phyloP scores from a whole-genome alignment of 2,797 vertebrate genomes.

The Spheniscus humboldti region DNA sequence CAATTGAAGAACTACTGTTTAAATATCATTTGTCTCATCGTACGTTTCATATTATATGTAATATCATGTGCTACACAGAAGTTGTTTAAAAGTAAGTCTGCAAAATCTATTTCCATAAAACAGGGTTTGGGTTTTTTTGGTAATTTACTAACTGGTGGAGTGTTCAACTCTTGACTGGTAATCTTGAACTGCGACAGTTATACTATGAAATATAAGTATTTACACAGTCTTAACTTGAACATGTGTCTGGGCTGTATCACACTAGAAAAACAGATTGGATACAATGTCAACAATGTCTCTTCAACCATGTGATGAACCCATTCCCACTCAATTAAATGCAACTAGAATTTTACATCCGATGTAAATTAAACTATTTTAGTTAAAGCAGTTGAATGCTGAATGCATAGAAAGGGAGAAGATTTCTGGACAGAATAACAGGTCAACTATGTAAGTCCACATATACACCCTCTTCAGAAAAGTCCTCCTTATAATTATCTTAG shows the following conservation, averaged over 20 bases:
- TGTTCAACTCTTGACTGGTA: no score
- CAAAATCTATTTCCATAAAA: not conserved
- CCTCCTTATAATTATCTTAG: not conserved
- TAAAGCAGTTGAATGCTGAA: not conserved
- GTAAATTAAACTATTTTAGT: not conserved
- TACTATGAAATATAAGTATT: not conserved
- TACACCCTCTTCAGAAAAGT: not conserved
- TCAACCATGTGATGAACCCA: accelerated
- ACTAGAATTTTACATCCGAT: not conserved
- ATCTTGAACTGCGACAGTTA: not conserved
- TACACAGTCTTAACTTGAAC: not conserved
- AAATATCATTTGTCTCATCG: not conserved
- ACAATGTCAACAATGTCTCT: not conserved
- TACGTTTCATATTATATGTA: accelerated
- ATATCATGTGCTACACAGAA: not conserved
- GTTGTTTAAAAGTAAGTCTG: not conserved
- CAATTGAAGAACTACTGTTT: not conserved
- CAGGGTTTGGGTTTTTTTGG: not conserved
- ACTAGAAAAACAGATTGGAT: not conserved
- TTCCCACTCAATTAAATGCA: not conserved
- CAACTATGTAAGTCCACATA: not conserved
- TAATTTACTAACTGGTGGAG: no score
- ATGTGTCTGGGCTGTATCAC: not conserved
- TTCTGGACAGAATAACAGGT: not conserved
- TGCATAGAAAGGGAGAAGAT: not conserved